Conservation (phyloP, 2,113 vertebrate species). For the Nerophis lumbriciformis region DNA sequence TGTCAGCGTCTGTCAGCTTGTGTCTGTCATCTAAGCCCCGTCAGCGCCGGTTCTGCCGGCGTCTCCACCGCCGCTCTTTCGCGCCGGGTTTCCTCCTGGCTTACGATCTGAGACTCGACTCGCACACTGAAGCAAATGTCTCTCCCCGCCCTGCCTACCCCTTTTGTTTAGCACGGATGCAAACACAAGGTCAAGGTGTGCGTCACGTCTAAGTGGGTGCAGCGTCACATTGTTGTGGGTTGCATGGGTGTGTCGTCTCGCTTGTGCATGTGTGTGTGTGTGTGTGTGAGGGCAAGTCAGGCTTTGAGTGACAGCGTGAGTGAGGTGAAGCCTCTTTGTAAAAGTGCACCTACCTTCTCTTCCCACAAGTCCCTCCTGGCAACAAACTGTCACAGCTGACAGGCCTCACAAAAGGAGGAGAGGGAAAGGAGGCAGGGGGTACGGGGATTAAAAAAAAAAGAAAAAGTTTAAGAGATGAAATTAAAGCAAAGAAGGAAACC, state of each 20-base stretch:
- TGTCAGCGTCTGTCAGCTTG: slow-evolving; percentile 73
- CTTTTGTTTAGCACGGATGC: slow-evolving; percentile 25
- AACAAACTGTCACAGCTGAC: slow-evolving; percentile 75
- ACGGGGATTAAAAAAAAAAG: slow-evolving; percentile 58
- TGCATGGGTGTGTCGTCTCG: slow-evolving; percentile 45
- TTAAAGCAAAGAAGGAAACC: slow-evolving; percentile 76
- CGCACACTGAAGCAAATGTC: no score
- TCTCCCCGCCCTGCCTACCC: not conserved
- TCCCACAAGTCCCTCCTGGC: slow-evolving; percentile 73
- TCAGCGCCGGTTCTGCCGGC: slow-evolving; percentile 59
- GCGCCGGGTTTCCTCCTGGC: slow-evolving; percentile 60
- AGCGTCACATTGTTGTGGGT: slow-evolving; percentile 18
- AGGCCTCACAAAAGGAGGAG: slow-evolving; percentile 69
- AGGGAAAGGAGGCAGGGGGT: slow-evolving; percentile 62
- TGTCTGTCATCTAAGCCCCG: slow-evolving; percentile 67
- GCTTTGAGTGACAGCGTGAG: slow-evolving; percentile 69
- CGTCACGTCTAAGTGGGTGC: slow-evolving; percentile 44
- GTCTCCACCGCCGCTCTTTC: slow-evolving; percentile 57
- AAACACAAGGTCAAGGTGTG: slow-evolving; percentile 68
- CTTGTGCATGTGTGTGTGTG: slow-evolving; percentile 11
- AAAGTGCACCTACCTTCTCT: slow-evolving; percentile 72
- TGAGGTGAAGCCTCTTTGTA: slow-evolving; percentile 71
- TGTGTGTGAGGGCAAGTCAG: slow-evolving; percentile 24
- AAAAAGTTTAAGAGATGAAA: slow-evolving; percentile 75
- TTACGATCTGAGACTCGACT: slow-evolving; percentile 59